Evolutionary conservation across 2,888 invertebrate genomes (phyloP).

Genomic region (Heliothis peltigera): DNA sequence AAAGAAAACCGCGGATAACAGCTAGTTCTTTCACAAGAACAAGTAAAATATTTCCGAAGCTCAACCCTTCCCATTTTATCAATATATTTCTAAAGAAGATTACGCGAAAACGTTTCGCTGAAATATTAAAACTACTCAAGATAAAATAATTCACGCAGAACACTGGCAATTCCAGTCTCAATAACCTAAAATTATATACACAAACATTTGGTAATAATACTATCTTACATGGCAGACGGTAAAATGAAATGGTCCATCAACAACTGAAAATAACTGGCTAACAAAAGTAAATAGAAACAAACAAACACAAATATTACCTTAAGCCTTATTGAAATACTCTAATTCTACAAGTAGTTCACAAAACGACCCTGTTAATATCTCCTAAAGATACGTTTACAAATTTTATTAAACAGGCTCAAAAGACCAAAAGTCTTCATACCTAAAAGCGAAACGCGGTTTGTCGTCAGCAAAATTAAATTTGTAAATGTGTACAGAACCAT

Average conservation of each 20-base stretch:
- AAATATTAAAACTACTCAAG: conserved; percentile 22
- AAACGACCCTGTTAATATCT: conserved; percentile 24
- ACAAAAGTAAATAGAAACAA: conserved; percentile 32
- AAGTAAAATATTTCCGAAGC: background rate
- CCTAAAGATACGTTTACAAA: conserved; percentile 27
- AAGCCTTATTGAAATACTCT: conserved; percentile 40
- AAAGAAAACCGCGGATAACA: too few relatives aligned
- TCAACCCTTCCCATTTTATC: conserved; percentile 2
- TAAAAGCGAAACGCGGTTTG: conserved; percentile 14
- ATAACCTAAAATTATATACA: conserved; percentile 39
- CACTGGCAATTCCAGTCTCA: conserved; percentile 11
- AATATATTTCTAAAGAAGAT: conserved; percentile 2
- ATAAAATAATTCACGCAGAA: conserved; percentile 20
- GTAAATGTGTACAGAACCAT: conserved; percentile 48
- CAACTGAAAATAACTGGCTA: conserved; percentile 29
- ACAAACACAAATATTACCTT: conserved; percentile 19
- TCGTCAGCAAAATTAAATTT: conserved; percentile 56
- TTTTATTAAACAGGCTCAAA: conserved; percentile 10
- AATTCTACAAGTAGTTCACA: conserved; percentile 37
- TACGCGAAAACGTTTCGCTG: conserved; percentile 18
- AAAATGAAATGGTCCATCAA: conserved; percentile 42
- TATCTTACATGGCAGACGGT: conserved; percentile 23
- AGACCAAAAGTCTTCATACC: conserved; percentile 4
- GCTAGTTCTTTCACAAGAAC: too few relatives aligned
- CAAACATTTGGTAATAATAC: conserved; percentile 13